Base-by-base conservation (phyloP, 2,797 vertebrate genomes). In the Ctenopoma multispine region DNA sequence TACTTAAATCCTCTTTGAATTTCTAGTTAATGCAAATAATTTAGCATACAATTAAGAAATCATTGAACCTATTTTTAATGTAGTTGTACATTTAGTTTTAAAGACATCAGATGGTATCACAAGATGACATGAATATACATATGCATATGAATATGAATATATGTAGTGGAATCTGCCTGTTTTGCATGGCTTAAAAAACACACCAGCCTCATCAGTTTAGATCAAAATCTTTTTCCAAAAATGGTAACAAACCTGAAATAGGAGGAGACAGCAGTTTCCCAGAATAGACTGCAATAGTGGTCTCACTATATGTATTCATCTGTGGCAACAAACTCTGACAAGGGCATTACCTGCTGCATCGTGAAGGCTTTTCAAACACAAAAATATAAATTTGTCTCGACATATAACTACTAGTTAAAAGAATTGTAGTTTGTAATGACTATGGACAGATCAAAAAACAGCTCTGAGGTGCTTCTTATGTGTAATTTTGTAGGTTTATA, bases 321-420 rank as follows among this genome's bases (percentile, higher is more conserved):
- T 70, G 67, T 75, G 72, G 64, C 80, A 23, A 87, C 86, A 72
- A 75, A 47, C 81, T 80, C 77, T 79, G 87, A 90, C 85, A 90
- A 83, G 85, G 82, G 83, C 85, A 87, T 87, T 83, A 90, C 90
- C 89, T 90, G 84, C 77, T 77, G 79, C 79, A 75, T 79, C 27
- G 1, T 49, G 62, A 81, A 63, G 61, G 71, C 54, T 64, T 71
- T 59, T 79, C 62, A 68, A 70, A 73, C 46, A 67, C 36, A 66
- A 59, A 77, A 58, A 78, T 58, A 63, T 46, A 34, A 68, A 80
- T 77, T 81, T 81, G 69, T 65, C 66, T 48, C 64, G 74, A 79
- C 61, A 36, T 67, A 65, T 51, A 54, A 38, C 34, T 46, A 51
- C 72, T 63, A 74, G 61, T 68, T 31, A 11, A 66, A 71, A 51